A percentile compares a stretch with the other conserved stretches of the same genome.
phyloP scores from a whole-genome alignment of 2,797 vertebrate species.

The Heterohyrax brucei region DNA sequence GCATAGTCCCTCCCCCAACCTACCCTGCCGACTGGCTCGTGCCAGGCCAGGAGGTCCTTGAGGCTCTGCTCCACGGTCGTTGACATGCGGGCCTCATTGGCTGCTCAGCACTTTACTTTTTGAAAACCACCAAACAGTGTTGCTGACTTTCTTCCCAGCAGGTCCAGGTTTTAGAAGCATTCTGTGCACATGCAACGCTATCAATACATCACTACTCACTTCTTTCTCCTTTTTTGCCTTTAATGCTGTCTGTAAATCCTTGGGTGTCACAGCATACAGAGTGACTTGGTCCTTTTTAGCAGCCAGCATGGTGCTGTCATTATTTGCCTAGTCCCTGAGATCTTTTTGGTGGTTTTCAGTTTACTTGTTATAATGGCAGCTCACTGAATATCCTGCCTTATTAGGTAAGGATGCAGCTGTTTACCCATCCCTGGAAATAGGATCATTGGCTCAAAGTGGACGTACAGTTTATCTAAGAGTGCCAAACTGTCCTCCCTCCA shows the following conservation, averaged over 20 bases:
- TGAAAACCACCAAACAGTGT: too few species aligned
- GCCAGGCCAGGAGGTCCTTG: too few species aligned
- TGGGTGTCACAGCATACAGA: background rate
- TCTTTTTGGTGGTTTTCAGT: background rate
- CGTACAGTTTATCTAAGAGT: background rate
- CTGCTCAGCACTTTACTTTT: background rate
- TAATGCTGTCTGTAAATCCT: background rate
- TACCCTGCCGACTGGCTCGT: too few species aligned
- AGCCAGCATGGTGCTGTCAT: background rate
- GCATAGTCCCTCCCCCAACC: background rate
- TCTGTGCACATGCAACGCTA: background rate
- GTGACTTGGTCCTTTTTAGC: too few species aligned
- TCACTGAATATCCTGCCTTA: background rate
- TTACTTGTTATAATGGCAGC: background rate
- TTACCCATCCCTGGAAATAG: background rate
- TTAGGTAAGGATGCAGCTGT: background rate
- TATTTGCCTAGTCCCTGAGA: background rate
- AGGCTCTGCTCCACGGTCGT: too few species aligned
- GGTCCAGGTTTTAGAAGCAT: too few species aligned
- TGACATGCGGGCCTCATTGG: fast-evolving
- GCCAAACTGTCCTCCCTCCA: background rate
- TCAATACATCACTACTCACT: background rate
- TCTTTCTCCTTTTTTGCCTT: background rate
- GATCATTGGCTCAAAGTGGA: background rate
- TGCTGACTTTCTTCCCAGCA: background rate